Conservation (phyloP, 2,113 vertebrate species). For the Mirza zaza region DNA sequence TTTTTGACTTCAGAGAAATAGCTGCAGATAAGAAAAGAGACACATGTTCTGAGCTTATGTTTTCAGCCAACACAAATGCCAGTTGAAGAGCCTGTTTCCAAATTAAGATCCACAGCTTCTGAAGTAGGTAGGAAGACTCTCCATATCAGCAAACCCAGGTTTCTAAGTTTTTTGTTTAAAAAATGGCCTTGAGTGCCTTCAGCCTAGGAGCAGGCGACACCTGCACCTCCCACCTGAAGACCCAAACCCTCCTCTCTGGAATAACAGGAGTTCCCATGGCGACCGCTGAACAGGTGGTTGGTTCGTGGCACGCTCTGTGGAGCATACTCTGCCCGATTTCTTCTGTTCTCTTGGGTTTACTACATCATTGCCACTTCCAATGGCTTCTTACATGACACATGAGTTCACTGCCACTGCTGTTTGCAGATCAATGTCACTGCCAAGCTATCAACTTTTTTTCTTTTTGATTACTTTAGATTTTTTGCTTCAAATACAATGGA, state of each 20-base stretch:
- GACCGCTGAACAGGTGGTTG: not conserved
- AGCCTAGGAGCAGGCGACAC: not conserved
- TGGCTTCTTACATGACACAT: not conserved
- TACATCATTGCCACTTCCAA: not conserved
- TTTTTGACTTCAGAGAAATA: not conserved
- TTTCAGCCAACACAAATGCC: not conserved
- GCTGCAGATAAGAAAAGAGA: not conserved
- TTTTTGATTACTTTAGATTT: not conserved
- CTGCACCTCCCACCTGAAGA: not conserved
- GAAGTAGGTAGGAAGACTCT: not conserved
- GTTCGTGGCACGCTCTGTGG: not conserved
- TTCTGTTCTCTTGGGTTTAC: not conserved
- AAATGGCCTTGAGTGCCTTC: not conserved
- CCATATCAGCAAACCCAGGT: not conserved
- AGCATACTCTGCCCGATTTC: not conserved
- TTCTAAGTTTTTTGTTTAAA: not conserved
- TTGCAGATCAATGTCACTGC: not conserved
- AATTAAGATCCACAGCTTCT: not conserved
- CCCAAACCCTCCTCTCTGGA: not conserved
- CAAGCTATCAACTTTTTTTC: not conserved
- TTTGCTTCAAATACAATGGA: not conserved
- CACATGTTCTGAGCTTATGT: not conserved
- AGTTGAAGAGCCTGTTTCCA: not conserved
- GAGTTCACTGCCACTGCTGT: not conserved
- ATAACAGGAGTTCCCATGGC: rapidly evolving